Conservation (phyloP, 2,113 vertebrate species). For the Climacteris rufus region DNA sequence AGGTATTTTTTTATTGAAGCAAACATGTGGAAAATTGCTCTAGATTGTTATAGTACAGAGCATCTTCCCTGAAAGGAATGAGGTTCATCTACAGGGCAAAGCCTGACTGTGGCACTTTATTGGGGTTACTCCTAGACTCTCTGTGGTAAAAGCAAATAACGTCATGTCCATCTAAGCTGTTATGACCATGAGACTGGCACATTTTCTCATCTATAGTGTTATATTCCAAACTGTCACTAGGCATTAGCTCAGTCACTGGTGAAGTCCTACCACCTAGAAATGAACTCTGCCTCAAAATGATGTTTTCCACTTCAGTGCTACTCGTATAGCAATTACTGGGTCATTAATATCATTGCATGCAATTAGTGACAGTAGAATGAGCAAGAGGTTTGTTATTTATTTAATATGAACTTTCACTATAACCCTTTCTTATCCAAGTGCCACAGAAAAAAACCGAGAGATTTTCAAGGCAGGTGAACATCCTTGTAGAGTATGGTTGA, state of each 20-base stretch:
- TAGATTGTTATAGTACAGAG: constrained; percentile 61
- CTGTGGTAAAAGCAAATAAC: constrained; percentile 69
- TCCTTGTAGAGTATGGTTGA: background rate
- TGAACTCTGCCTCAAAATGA: constrained; percentile 72
- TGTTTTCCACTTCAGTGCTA: constrained; percentile 77
- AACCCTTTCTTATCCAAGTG: constrained; percentile 48
- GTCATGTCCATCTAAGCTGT: constrained; percentile 57
- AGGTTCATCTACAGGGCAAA: constrained; percentile 69
- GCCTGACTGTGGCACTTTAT: constrained; percentile 54
- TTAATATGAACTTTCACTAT: constrained; percentile 44
- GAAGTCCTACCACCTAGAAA: constrained; percentile 75
- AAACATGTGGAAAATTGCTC: constrained; percentile 78
- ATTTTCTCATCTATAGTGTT: constrained; percentile 69
- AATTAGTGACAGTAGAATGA: constrained; percentile 73
- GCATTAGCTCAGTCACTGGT: constrained; percentile 72
- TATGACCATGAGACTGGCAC: constrained; percentile 46
- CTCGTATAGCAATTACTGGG: constrained; percentile 71
- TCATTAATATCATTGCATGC: constrained; percentile 85
- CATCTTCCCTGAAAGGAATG: constrained; percentile 55
- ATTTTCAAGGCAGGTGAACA: background rate
- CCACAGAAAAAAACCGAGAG: background rate
- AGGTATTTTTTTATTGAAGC: constrained; percentile 74
- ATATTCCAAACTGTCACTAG: constrained; percentile 76
- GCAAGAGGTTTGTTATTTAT: constrained; percentile 52
- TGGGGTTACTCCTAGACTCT: constrained; percentile 62